phyloP scores from a whole-genome alignment of 2,888 invertebrate species.

The Eupithecia centaureata region DNA sequence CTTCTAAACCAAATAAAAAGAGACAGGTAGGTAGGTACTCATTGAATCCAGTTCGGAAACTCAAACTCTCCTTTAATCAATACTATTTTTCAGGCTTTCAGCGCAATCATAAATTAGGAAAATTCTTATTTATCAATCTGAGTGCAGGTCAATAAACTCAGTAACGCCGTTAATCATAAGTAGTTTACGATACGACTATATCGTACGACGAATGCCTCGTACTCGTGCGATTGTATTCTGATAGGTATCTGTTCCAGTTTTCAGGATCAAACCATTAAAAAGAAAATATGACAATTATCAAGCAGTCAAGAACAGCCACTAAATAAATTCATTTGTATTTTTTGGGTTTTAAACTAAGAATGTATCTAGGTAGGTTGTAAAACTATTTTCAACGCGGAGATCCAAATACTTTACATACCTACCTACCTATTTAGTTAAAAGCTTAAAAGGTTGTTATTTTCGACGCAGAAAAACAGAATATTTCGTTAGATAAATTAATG shows the following conservation, averaged over 20 bases:
- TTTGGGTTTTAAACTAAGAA: neutral
- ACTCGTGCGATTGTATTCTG: neutral
- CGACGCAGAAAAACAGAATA: neutral
- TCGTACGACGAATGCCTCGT: neutral
- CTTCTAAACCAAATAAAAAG: neutral
- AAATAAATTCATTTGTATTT: no score
- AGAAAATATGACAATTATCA: neutral
- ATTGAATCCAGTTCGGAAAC: neutral
- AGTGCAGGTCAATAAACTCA: neutral
- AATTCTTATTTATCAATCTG: conserved; percentile 1
- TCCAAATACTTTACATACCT: no score
- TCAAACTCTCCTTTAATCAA: neutral
- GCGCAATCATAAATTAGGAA: neutral
- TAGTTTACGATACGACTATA: neutral
- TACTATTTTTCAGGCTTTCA: neutral
- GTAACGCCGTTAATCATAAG: neutral
- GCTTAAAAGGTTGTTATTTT: neutral
- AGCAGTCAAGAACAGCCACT: no score
- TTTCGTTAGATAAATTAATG: neutral
- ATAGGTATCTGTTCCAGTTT: neutral
- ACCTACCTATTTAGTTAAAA: no score
- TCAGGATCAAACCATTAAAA: neutral
- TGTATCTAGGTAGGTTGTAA: neutral
- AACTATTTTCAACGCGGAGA: no score
- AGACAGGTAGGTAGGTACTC: neutral